Evolutionary conservation across 1,140 invertebrate genomes (phyloP).

Genomic region (Drosophila elegans): DNA sequence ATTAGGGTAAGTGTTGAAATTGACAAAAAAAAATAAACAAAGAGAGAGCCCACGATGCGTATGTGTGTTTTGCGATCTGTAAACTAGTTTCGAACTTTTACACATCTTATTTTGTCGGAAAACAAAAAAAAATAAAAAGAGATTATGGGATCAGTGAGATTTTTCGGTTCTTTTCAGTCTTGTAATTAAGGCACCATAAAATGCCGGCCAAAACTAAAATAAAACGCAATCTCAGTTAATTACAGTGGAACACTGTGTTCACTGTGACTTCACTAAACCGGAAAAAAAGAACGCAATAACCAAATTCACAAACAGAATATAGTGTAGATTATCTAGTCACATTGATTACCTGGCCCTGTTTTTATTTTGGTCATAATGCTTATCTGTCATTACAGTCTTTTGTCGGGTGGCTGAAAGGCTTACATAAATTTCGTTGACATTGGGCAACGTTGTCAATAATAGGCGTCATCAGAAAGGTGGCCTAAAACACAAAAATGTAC

Average conservation of each 20-base stretch:
- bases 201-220: background rate
- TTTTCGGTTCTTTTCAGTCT: conserved; percentile 15
- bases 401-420: conserved; percentile 15
- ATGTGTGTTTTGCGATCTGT: conserved; percentile 27
- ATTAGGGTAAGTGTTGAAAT: conserved; percentile 58
- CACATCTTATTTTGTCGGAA: conserved; percentile 1
- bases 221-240: conserved; percentile 23
- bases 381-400: conserved; percentile 28
- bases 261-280: conserved; percentile 26
- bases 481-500: background rate
- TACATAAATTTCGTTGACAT: conserved; percentile 3
- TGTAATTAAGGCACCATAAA: conserved; percentile 21
- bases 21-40: background rate
- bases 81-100: conserved; percentile 42
- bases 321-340: conserved; percentile 22
- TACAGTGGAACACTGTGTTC: conserved; percentile 16
- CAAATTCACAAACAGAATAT: conserved; percentile 3
- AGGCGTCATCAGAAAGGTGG: background rate
- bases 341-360: conserved; percentile 35
- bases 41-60: conserved; percentile 22
- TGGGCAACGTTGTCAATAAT: background rate
- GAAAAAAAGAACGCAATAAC: conserved; percentile 6
- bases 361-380: background rate
- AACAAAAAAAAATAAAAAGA: background rate
- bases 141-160: conserved; percentile 10